phyloP scores from a whole-genome alignment of 1,140 invertebrate genomes.

The Euwallacea similis region DNA sequence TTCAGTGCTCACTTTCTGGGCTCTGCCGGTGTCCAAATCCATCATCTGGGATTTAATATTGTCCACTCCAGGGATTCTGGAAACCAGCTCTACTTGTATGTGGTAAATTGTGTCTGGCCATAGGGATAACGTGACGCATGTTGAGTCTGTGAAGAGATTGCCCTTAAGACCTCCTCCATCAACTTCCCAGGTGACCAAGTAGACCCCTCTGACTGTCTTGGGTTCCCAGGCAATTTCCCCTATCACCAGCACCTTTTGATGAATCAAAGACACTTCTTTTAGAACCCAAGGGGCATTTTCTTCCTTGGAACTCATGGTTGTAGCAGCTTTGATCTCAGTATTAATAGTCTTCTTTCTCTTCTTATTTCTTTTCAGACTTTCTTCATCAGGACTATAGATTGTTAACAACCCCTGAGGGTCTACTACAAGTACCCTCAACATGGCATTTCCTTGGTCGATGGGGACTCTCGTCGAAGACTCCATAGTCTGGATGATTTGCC shows the following conservation, averaged over 20 bases:
- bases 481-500: slow-evolving; percentile 67
- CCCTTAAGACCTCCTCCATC: slow-evolving; percentile 80
- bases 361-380: slow-evolving; percentile 48
- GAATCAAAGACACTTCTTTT: slow-evolving; percentile 67
- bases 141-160: slow-evolving; percentile 79
- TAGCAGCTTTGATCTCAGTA: slow-evolving; percentile 63
- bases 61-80: slow-evolving; percentile 60
- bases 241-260: slow-evolving; percentile 72
- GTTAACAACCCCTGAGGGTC: slow-evolving; percentile 66
- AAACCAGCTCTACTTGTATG: slow-evolving; percentile 71
- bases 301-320: slow-evolving; percentile 57
- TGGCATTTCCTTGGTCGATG: slow-evolving; percentile 58
- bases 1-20: slow-evolving; percentile 63
- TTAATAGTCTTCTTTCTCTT: slow-evolving; percentile 58
- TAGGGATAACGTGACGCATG: slow-evolving; percentile 72
- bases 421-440: slow-evolving; percentile 67
- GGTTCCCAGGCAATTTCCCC: slow-evolving; percentile 76
- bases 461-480: slow-evolving; percentile 62
- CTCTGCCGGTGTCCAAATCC: slow-evolving; percentile 63
- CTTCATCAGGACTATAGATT: slow-evolving; percentile 66
- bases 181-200: slow-evolving; percentile 81
- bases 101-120: slow-evolving; percentile 81
- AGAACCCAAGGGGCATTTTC: slow-evolving; percentile 62
- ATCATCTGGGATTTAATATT: slow-evolving; percentile 65
- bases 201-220: slow-evolving; percentile 64